Percentiles rank a stretch among this genome's conserved stretches.
Conservation (phyloP, 2,888 invertebrate genomes). For the Erebia aethiops region DNA sequence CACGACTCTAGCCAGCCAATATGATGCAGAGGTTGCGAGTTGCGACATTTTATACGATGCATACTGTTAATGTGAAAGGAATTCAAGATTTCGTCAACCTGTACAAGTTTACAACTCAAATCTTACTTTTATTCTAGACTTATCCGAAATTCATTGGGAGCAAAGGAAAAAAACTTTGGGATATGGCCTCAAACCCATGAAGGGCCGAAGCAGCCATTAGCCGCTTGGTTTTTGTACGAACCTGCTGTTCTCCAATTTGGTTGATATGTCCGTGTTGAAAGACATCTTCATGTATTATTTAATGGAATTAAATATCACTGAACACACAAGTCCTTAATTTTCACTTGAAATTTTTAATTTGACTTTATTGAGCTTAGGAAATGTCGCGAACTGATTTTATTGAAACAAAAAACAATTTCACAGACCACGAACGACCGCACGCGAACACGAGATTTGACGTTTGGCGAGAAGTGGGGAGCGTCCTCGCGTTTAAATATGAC, state of each 20-base stretch:
- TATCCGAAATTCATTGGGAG: background rate
- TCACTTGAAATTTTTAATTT: conserved; percentile 55
- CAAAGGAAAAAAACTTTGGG: background rate
- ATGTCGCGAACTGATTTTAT: conserved; percentile 57
- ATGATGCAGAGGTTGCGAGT: conserved; percentile 22
- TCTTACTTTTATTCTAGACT: conserved; percentile 4
- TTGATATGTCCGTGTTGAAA: conserved; percentile 78
- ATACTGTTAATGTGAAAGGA: conserved; percentile 49
- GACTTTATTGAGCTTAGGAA: conserved; percentile 68
- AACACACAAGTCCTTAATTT: conserved; percentile 74
- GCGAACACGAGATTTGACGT: conserved; percentile 66
- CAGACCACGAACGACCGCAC: conserved; percentile 59
- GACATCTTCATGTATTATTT: conserved; percentile 80
- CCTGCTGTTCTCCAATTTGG: conserved; percentile 82
- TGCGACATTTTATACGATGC: conserved; percentile 23
- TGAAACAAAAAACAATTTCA: conserved; percentile 52
- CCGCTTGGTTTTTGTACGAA: conserved; percentile 52
- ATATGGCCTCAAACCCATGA: conserved; percentile 18
- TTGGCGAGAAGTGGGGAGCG: conserved; percentile 75
- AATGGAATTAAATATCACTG: conserved; percentile 76
- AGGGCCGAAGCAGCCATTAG: conserved; percentile 32
- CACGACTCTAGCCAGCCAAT: conserved; percentile 19
- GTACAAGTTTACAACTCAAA: conserved; percentile 1
- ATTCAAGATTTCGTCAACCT: conserved; percentile 44
- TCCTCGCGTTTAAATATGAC: conserved; percentile 72